Evolutionary conservation across 2,797 vertebrate genomes (phyloP), one percentile per base, ranked within the genome.

Genomic region (Danionella dracula): DNA sequence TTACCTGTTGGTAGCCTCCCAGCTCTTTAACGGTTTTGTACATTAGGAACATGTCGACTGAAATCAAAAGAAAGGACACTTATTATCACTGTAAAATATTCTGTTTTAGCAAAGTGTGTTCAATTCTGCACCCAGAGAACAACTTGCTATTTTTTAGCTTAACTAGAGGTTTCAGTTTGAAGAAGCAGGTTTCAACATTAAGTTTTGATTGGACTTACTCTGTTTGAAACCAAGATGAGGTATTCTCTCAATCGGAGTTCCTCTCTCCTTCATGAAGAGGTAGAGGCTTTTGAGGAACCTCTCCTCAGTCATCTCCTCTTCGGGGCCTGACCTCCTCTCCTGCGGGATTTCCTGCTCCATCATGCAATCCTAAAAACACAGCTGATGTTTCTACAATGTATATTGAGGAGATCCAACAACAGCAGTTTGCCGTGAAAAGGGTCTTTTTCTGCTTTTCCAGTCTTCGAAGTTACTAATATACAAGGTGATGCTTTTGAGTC

Each of bases 151-250:
- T 8, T 3, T 35, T 35, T 11, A 35, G 9, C 7, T 35, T 31
- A 31, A 31, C 29, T 31, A 31, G 29, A 31, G 29, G 29, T 9
- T n/a, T n/a, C n/a, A n/a, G n/a, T n/a, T n/a, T n/a, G n/a, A n/a
- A n/a, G n/a, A n/a, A n/a, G n/a, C n/a, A n/a, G n/a, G n/a, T n/a
- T n/a, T n/a, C n/a, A n/a, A n/a, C n/a, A n/a, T 27, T 27, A 27
- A 27, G 3, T 12, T 12, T 40, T 44, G 15, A 6, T 8, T 21
- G 56, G n/a, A 71, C 66, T 49, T 79, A 91, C 90, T 87, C 79
- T 91, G 89, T 77, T 89, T 91, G 74, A 91, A 91, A 64, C 90
- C 90, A 38, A 91, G 84, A 41, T 91, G 86, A 29, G 90, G 90
- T 57, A 91, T 88, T 50, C 88, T 85, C 73, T 91, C 89, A 7